A percentile compares a stretch with the other conserved stretches of the same genome.
Evolutionary conservation across 2,113 vertebrate genomes (phyloP).

Genomic region (Pyrgilauda ruficollis): DNA sequence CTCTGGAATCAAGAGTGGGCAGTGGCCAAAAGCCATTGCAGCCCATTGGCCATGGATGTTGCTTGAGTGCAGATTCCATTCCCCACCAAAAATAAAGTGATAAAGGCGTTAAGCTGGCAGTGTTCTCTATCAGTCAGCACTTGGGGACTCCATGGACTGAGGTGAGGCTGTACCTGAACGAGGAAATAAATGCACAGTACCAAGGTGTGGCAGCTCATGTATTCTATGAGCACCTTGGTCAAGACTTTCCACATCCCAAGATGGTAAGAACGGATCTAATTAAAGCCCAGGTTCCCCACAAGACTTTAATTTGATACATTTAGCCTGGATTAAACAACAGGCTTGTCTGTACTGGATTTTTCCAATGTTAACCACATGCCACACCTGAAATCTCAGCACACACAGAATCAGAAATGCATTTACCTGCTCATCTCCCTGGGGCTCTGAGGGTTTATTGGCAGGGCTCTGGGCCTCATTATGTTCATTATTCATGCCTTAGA

Average conservation of each 20-base stretch:
- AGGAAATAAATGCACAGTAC: neutral
- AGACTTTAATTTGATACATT: conserved; percentile 45
- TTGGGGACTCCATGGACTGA: rapidly evolving
- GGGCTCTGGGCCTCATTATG: conserved; percentile 44
- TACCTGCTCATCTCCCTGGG: conserved; percentile 30
- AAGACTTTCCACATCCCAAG: neutral
- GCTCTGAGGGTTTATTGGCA: conserved; percentile 35
- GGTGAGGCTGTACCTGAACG: rapidly evolving
- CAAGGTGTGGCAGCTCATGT: neutral
- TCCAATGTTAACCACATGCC: conserved; percentile 13
- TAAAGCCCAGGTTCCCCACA: conserved; percentile 15
- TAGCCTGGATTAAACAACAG: conserved; percentile 24
- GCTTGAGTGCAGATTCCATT: neutral
- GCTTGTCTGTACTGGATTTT: conserved; percentile 54
- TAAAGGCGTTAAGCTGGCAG: neutral
- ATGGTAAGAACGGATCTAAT: neutral
- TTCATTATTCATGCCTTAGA: conserved; percentile 31
- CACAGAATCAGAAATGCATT: conserved; percentile 1
- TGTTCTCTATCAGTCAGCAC: neutral
- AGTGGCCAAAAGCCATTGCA: neutral
- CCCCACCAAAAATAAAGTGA: neutral
- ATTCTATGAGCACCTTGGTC: neutral
- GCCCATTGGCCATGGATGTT: neutral
- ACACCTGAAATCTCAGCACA: conserved; percentile 46
- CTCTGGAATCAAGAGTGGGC: neutral